These are phyloP conservation scores for Diaphora mendica DNA, from an alignment of 2,888 invertebrate genomes.

Conservation along the genomic window DNA sequence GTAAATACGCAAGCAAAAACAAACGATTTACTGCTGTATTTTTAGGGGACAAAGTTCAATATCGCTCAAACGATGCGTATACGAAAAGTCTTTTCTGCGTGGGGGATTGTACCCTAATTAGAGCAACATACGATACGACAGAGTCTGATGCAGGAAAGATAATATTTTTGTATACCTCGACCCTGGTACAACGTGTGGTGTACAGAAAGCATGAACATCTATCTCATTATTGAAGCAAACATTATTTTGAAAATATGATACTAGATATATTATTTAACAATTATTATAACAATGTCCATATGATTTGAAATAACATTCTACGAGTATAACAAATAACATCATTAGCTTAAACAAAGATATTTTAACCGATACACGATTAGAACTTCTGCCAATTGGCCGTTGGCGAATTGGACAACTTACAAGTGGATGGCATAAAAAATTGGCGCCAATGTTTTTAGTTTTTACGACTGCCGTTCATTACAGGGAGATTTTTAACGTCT, in stretches of 20 bases:
- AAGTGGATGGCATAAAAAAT: slow-evolving; percentile 39
- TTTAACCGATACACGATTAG: slow-evolving; percentile 34
- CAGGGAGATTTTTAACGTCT: slow-evolving; percentile 4
- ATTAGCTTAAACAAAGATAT: slow-evolving; percentile 20
- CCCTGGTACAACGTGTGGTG: slow-evolving; percentile 13
- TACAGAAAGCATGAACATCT: background rate
- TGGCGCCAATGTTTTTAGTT: slow-evolving; percentile 39
- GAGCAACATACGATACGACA: slow-evolving; percentile 34
- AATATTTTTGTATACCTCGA: slow-evolving; percentile 29
- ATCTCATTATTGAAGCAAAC: slow-evolving; percentile 9
- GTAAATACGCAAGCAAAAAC: slow-evolving; percentile 29
- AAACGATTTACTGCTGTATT: slow-evolving; percentile 38
- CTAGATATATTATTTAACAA: background rate
- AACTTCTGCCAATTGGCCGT: slow-evolving; percentile 47
- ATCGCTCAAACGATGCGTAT: slow-evolving; percentile 30
- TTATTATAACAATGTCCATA: background rate
- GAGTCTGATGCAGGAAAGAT: slow-evolving; percentile 35
- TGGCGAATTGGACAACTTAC: slow-evolving; percentile 26
- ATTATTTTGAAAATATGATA: slow-evolving; percentile 18
- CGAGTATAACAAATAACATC: slow-evolving; percentile 10
- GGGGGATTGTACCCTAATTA: slow-evolving; percentile 48
- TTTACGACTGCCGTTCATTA: slow-evolving; percentile 23
- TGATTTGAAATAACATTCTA: slow-evolving; percentile 5
- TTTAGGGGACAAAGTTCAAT: slow-evolving; percentile 36
- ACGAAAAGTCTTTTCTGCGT: slow-evolving; percentile 33